These are phyloP conservation scores for Hirundichthys speculiger DNA, from an alignment of 2,113 vertebrate species.

Conservation along the genomic window DNA sequence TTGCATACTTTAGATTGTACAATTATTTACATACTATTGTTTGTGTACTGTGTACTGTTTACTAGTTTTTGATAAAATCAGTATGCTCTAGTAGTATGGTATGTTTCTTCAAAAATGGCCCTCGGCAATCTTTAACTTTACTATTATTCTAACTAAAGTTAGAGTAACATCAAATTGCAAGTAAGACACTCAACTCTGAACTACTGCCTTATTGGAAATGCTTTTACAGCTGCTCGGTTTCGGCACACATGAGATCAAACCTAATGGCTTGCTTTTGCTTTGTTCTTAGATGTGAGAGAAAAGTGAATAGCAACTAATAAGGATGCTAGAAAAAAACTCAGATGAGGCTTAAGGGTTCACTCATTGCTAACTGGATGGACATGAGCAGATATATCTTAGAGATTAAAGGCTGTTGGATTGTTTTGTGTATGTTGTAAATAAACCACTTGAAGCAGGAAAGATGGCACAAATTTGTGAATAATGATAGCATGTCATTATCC, in stretches of 20 bases:
- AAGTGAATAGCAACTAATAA: constrained; percentile 20
- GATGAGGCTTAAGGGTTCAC: constrained; percentile 1
- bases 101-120: too few relatives aligned
- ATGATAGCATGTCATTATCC: constrained; percentile 21
- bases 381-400: constrained; percentile 20
- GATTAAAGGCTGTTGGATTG: constrained; percentile 15
- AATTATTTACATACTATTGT: too few relatives aligned
- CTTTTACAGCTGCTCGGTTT: constrained; percentile 25
- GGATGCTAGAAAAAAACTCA: too few relatives aligned
- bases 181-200: not conserved
- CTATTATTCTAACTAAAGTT: too few relatives aligned
- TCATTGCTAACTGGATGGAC: constrained; percentile 13
- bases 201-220: constrained; percentile 33
- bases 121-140: too few relatives aligned
- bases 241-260: constrained; percentile 28
- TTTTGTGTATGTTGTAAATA: constrained; percentile 32
- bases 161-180: not conserved
- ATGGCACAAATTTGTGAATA: constrained; percentile 36
- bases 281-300: constrained; percentile 1
- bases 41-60: too few relatives aligned
- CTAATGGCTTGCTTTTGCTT: constrained; percentile 2
- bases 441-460: constrained; percentile 30
- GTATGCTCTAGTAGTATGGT: too few relatives aligned
- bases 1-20: too few relatives aligned
- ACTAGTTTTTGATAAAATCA: too few relatives aligned